These are phyloP conservation scores for Luehdorfia chinensis DNA, from an alignment of 1,140 invertebrate species.

Conservation along the genomic window DNA sequence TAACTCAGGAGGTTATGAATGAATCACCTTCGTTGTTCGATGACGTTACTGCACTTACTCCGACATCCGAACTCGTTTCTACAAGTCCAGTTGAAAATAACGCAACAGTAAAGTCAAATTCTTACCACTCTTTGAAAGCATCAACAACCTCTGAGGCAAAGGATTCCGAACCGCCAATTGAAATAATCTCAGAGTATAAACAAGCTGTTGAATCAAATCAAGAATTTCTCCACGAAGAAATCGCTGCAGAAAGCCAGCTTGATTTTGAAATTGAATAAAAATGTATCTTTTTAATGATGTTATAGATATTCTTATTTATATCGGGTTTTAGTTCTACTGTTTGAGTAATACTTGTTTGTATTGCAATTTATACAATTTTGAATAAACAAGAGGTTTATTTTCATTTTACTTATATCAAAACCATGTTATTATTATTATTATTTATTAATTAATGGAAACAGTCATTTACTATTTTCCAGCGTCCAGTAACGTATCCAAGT, in stretches of 20 bases:
- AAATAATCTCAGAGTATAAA: not conserved
- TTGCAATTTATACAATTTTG: too few relatives aligned
- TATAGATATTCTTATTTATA: not conserved
- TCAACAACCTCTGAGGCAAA: not conserved
- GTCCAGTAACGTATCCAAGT: too few relatives aligned
- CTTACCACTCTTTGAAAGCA: not conserved
- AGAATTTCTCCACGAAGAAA: constrained; percentile 9
- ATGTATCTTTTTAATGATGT: not conserved
- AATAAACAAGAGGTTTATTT: too few relatives aligned
- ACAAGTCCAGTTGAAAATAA: not conserved
- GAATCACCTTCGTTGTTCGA: too few relatives aligned
- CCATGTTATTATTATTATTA: too few relatives aligned
- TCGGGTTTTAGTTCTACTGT: too few relatives aligned
- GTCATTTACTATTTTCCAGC: too few relatives aligned
- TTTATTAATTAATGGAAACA: too few relatives aligned
- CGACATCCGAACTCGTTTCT: too few relatives aligned
- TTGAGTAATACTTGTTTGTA: too few relatives aligned
- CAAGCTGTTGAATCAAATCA: constrained; percentile 1
- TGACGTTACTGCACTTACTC: too few relatives aligned
- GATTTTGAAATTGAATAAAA: constrained; percentile 1
- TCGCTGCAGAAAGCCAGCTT: not conserved
- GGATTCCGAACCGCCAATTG: not conserved
- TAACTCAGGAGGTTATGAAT: not conserved
- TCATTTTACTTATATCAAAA: too few relatives aligned
- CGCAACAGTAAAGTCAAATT: not conserved